Evolutionary conservation across 2,888 invertebrate species (phyloP).

Genomic region (Seira sanloemensis): DNA sequence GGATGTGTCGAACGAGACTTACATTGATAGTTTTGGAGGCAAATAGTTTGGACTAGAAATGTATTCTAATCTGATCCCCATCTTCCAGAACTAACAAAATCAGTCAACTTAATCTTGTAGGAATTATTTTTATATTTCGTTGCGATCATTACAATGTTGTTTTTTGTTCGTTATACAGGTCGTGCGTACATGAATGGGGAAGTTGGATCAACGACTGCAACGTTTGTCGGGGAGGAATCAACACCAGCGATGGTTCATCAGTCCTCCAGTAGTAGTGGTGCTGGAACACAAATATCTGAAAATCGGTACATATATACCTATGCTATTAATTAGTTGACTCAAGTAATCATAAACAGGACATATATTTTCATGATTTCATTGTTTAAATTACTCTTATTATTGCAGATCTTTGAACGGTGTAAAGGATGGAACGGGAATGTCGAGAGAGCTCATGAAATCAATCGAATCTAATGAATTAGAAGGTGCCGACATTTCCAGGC

Average conservation of each 20-base stretch:
- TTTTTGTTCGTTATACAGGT: constrained; percentile 78
- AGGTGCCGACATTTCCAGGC: constrained; percentile 67
- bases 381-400: not conserved
- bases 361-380: no score
- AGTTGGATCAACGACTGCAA: constrained; percentile 78
- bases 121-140: constrained; percentile 33
- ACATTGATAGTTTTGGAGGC: not conserved
- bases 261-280: constrained; percentile 46
- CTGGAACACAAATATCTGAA: constrained; percentile 55
- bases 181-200: constrained; percentile 91
- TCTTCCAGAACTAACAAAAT: not conserved
- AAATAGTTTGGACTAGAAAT: not conserved
- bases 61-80: not conserved
- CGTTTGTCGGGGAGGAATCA: constrained; percentile 65
- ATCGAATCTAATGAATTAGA: constrained; percentile 58
- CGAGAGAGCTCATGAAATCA: constrained; percentile 61
- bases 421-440: constrained; percentile 68
- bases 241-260: constrained; percentile 67
- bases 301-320: constrained; percentile 42
- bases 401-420: constrained; percentile 65
- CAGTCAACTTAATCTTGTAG: not conserved
- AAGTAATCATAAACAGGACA: no score
- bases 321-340: no score
- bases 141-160: no score
- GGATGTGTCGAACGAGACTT: constrained; percentile 42